phyloP scores from a whole-genome alignment of 2,888 invertebrate genomes.

The Lithophane ornitopus region DNA sequence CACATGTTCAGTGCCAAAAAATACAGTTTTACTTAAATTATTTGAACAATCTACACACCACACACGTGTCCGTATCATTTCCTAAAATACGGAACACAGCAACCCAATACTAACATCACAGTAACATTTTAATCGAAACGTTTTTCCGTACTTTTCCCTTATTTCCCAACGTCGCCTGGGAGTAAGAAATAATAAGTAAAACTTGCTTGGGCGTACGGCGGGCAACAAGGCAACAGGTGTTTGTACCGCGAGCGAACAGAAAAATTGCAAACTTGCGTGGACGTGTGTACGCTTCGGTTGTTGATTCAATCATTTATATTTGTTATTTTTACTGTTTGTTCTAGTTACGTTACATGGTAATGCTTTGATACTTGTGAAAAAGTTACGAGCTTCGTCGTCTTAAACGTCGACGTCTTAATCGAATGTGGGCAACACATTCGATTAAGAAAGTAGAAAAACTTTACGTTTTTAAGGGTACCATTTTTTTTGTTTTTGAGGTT shows the following conservation, averaged over 20 bases:
- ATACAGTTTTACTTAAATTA: background rate
- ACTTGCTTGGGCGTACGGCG: conserved; percentile 33
- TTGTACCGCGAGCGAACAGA: conserved; percentile 53
- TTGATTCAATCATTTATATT: conserved; percentile 35
- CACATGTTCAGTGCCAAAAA: background rate
- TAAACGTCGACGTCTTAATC: no score
- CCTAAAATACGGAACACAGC: conserved; percentile 4
- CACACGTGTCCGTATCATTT: conserved; percentile 7
- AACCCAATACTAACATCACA: conserved; percentile 3
- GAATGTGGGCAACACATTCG: no score
- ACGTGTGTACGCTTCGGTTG: conserved; percentile 37
- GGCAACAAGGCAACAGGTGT: conserved; percentile 66
- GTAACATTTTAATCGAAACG: conserved; percentile 45
- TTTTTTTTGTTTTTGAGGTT: no score
- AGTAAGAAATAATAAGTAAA: conserved; percentile 59
- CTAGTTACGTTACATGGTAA: background rate
- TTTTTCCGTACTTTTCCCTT: conserved; percentile 17
- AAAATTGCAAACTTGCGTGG: conserved; percentile 52
- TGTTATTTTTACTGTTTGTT: conserved; percentile 27
- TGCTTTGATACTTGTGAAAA: background rate
- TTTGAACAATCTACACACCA: background rate
- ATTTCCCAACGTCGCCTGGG: conserved; percentile 41
- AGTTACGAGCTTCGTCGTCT: background rate
- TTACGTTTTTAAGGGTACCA: background rate
- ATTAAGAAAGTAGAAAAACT: background rate